Base-by-base conservation (phyloP, 2,113 vertebrate genomes). In the Thymallus thymallus region DNA sequence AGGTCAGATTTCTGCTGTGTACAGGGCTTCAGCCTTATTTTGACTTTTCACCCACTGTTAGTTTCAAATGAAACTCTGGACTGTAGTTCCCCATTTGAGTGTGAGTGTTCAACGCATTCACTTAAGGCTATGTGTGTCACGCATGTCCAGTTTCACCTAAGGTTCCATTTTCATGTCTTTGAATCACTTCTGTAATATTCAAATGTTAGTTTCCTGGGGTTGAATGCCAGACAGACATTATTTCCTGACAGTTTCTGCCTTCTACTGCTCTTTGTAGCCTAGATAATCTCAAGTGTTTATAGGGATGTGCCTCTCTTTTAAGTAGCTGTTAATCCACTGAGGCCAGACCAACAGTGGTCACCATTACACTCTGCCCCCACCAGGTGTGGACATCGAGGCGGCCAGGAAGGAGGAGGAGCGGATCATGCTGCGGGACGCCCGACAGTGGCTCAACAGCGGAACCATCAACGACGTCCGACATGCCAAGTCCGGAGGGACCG, bases 391-490 rank as follows among this genome's bases (percentile, higher is more conserved):
- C 82, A 96, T 99, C 72, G 98, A 98, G 86, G 96, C 96, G 61
- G 98, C 97, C 88, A 94, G 98, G 76, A 99, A 99, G 87, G 98
- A 99, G 90, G 98, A 99, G 87, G 97, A 99, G 85, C 90, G 96
- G 20, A 90, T 98, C 88, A 99, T 99, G 98, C 93, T 99, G 66
- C 88, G 96, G 82, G 97, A 99, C 81, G 97, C 97, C 22, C 94
- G 96, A 72, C 98, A 99, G 80, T 99, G 98, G 98, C 92, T 99
- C 75, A 99, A 99, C 84, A 99, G 96, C 0, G 96, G 97, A n/a
- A 96, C 95, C 69, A 98, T 99, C 83, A 95, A 92, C 77, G 98
- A 99, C 68, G 86, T 94, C 79, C 93, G 97, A 69, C 98, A 99
- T 68, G 85, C 95, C 46, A 99, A 99, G 79, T 99, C 97, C 4